Conservation (phyloP, 2,113 vertebrate genomes). For the Crypturellus undulatus region DNA sequence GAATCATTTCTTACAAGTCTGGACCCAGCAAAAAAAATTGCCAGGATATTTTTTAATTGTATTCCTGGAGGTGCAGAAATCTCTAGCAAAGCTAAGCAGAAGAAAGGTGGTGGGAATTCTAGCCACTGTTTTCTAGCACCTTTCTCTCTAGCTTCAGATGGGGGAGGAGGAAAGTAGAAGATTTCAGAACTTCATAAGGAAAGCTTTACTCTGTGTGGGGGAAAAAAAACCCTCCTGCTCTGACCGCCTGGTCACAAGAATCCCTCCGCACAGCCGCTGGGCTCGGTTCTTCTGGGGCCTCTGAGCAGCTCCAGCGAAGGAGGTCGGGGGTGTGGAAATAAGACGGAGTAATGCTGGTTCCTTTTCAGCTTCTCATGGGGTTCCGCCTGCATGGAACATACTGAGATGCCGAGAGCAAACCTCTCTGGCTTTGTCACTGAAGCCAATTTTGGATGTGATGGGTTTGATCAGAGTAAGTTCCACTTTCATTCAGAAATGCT, state of each 20-base stretch:
- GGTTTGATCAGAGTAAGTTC: not conserved
- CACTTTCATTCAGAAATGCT: not conserved
- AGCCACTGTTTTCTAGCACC: not conserved
- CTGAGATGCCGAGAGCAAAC: not conserved
- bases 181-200: not conserved
- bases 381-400: not conserved
- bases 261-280: not conserved
- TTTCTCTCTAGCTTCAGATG: not conserved
- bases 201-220: not conserved
- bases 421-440: not conserved
- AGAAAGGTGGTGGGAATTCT: not conserved
- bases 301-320: not conserved
- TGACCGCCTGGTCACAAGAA: not conserved
- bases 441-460: not conserved
- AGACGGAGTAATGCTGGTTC: not conserved
- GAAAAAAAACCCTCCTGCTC: not conserved
- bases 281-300: not conserved
- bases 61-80: not conserved
- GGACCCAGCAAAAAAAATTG: not conserved
- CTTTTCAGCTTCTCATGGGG: not conserved
- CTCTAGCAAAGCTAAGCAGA: not conserved
- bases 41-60: not conserved
- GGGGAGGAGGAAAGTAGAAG: not conserved
- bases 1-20: not conserved
- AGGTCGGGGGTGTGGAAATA: not conserved